Evolutionary conservation across 2,113 vertebrate genomes (phyloP).

Genomic region (Acrocephalus kingi): DNA sequence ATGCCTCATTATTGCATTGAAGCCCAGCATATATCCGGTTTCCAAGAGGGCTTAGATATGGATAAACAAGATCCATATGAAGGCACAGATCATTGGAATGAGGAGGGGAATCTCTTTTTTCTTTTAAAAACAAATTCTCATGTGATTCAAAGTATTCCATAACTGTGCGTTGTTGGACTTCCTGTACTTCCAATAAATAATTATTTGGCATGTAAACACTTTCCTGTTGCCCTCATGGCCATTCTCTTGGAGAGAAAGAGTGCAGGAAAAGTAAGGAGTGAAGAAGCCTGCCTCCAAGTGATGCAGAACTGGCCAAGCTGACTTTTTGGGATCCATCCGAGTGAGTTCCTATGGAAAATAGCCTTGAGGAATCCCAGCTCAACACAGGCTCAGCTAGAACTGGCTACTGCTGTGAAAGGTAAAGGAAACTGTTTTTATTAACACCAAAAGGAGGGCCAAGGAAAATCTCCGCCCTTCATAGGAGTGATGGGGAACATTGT

Average conservation of each 20-base stretch:
- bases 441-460: not conserved
- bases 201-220: not conserved
- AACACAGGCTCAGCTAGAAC: not conserved
- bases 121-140: not conserved
- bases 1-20: not conserved
- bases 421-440: not conserved
- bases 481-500: not conserved
- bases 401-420: not conserved
- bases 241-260: not conserved
- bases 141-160: not conserved
- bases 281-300: not conserved
- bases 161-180: not conserved
- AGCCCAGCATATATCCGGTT: not conserved
- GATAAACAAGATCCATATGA: not conserved
- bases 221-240: not conserved
- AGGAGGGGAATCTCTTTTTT: too few relatives aligned
- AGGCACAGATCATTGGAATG: not conserved
- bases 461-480: not conserved
- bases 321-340: not conserved
- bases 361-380: not conserved
- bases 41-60: not conserved
- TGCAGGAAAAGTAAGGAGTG: not conserved
- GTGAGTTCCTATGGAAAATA: not conserved
- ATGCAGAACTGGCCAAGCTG: not conserved
- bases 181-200: not conserved